phyloP scores from a whole-genome alignment of 2,797 vertebrate species.

The Petrocephalus schoutedeni region DNA sequence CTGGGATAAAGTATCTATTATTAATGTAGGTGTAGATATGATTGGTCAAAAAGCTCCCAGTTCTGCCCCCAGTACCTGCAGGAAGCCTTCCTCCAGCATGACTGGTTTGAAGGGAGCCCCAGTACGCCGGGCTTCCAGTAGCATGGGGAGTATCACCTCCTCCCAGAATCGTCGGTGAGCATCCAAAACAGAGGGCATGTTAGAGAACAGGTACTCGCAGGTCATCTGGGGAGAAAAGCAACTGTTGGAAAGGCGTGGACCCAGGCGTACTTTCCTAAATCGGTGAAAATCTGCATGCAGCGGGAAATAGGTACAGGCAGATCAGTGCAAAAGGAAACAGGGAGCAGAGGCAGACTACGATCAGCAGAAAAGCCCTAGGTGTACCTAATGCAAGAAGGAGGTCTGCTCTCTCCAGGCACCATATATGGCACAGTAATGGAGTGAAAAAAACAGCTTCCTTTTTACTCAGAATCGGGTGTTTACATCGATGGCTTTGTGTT shows the following conservation, averaged over 20 bases:
- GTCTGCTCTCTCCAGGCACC: neutral
- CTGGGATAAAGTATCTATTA: too few species aligned
- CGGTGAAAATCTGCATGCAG: neutral
- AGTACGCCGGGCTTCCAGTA: conserved; percentile 57
- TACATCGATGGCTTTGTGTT: neutral
- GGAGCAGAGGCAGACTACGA: neutral
- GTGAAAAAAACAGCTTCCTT: neutral
- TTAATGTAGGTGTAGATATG: neutral
- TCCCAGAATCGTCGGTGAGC: conserved; percentile 73
- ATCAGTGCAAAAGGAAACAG: neutral
- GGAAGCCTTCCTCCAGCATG: conserved; percentile 64
- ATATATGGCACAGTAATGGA: neutral
- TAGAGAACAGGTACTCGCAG: conserved; percentile 66
- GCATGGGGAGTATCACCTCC: conserved; percentile 68
- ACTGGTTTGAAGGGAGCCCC: conserved; percentile 69
- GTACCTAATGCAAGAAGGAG: neutral
- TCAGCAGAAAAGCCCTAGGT: neutral
- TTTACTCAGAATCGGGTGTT: neutral
- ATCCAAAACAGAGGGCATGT: conserved; percentile 62
- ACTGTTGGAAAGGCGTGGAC: neutral
- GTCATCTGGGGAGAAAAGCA: conserved; percentile 49
- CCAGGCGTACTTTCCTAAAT: neutral
- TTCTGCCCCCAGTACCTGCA: conserved; percentile 54
- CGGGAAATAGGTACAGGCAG: neutral
- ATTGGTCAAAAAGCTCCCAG: neutral